Percentiles rank a stretch among this genome's conserved stretches.
phyloP scores from a whole-genome alignment of 1,140 invertebrate genomes.

The Anadara kagoshimensis region DNA sequence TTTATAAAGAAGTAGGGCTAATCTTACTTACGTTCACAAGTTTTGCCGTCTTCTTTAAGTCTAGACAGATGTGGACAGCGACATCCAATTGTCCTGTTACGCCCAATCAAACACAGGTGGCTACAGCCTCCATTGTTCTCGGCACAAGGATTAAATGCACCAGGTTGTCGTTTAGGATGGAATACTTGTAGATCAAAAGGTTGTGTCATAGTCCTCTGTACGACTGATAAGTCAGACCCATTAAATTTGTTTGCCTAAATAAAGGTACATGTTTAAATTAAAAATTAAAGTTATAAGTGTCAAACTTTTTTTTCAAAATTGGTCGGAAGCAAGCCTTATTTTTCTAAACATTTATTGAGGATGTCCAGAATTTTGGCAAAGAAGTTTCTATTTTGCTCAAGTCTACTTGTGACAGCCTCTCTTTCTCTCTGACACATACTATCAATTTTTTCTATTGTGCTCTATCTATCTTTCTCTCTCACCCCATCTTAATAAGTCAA shows the following conservation, averaged over 20 bases:
- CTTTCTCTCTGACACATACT: too few relatives aligned
- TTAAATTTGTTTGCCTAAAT: slow-evolving; percentile 81
- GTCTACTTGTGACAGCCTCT: too few relatives aligned
- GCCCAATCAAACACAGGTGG: slow-evolving; percentile 80
- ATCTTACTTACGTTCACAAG: slow-evolving; percentile 79
- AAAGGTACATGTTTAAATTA: neutral
- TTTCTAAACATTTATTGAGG: too few relatives aligned
- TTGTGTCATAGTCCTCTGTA: slow-evolving; percentile 80
- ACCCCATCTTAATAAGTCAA: too few relatives aligned
- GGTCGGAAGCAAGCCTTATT: neutral
- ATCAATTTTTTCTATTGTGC: too few relatives aligned
- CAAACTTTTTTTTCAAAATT: neutral
- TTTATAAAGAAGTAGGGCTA: too few relatives aligned
- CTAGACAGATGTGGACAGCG: slow-evolving; percentile 87
- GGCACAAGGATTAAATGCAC: slow-evolving; percentile 77
- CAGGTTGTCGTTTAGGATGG: slow-evolving; percentile 85
- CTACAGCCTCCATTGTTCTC: slow-evolving; percentile 79
- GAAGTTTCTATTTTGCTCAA: too few relatives aligned
- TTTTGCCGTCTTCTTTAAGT: slow-evolving; percentile 77
- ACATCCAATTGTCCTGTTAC: slow-evolving; percentile 80
- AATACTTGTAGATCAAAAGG: slow-evolving; percentile 91
- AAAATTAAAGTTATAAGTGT: neutral
- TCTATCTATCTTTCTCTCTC: too few relatives aligned
- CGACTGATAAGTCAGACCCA: slow-evolving; percentile 77
- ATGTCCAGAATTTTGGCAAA: too few relatives aligned